Conservation (phyloP, 2,797 vertebrate species). For the Eulemur albifrons region DNA sequence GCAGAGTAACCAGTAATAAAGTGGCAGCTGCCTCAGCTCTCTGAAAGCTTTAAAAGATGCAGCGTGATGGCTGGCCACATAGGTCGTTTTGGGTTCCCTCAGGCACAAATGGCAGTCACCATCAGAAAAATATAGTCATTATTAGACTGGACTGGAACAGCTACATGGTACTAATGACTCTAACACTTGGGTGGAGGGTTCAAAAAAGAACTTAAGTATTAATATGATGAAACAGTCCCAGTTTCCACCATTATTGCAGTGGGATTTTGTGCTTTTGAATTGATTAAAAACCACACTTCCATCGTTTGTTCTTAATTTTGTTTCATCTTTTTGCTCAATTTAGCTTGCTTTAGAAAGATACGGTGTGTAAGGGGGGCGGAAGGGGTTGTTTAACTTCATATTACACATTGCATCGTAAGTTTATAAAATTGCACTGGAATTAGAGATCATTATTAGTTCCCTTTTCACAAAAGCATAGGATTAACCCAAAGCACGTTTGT, state of each 20-base stretch:
- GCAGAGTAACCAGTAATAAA: background rate
- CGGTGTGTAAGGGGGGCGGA: background rate
- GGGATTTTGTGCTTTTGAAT: background rate
- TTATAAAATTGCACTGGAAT: background rate
- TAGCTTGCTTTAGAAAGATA: background rate
- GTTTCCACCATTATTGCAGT: background rate
- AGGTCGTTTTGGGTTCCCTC: background rate
- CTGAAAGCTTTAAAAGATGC: background rate
- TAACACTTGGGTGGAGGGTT: background rate
- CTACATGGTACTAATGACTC: background rate
- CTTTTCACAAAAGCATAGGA: background rate
- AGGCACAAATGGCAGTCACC: background rate
- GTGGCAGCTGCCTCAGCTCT: background rate
- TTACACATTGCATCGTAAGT: background rate
- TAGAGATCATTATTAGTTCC: background rate
- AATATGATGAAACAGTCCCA: background rate
- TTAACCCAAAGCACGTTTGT: background rate
- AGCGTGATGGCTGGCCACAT: background rate
- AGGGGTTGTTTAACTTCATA: background rate
- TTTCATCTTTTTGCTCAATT: background rate
- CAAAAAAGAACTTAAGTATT: background rate
- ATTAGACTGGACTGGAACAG: background rate
- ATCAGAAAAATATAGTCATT: background rate
- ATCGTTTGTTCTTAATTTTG: background rate
- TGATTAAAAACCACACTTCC: background rate